Evolutionary conservation across 2,797 vertebrate species (phyloP).

Genomic region (Meriones psammophilus): DNA sequence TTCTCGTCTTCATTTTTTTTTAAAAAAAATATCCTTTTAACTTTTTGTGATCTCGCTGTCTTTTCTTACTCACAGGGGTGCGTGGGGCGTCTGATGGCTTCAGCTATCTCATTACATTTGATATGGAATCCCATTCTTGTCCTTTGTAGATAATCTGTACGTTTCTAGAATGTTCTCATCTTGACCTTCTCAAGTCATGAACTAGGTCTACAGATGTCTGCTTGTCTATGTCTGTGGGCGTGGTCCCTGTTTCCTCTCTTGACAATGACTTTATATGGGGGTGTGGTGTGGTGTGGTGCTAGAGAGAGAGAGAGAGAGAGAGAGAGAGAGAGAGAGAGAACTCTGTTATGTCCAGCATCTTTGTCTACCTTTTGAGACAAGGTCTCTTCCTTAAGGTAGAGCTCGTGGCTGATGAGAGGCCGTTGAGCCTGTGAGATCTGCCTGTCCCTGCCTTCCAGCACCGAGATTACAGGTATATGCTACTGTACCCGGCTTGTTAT

Average conservation of each 20-base stretch:
- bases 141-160: background rate
- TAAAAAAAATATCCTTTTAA: background rate
- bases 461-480: background rate
- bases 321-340: background rate
- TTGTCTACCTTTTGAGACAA: background rate
- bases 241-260: background rate
- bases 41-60: background rate
- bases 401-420: background rate
- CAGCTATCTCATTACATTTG: too few relatives aligned
- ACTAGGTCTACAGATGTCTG: background rate
- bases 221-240: background rate
- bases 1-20: background rate
- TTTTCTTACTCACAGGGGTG: background rate
- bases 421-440: background rate
- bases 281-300: background rate
- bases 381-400: background rate
- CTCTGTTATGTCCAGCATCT: background rate
- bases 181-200: background rate
- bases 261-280: background rate
- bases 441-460: background rate
- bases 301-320: background rate
- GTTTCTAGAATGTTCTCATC: background rate
- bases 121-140: background rate
- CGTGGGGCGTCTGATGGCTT: background rate
- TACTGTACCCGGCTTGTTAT: background rate